Base-by-base conservation (phyloP, 2,888 invertebrate species). In the Carterocephalus palaemon region DNA sequence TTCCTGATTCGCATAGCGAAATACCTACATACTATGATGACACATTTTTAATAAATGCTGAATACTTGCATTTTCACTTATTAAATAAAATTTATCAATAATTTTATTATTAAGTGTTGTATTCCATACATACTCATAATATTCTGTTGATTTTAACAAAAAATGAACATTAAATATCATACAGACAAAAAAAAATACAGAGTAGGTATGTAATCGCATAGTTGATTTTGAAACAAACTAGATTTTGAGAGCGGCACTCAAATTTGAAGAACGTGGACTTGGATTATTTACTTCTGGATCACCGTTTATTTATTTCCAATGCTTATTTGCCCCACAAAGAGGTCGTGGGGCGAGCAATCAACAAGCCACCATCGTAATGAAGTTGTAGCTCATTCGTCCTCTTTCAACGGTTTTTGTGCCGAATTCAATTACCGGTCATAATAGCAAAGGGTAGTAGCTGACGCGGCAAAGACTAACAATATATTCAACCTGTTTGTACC, bases 401-500 rank as follows among this genome's bases (percentile, higher is more conserved):
- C 58, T 64, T 66, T 63, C 49, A 57, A 51, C 46, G 54, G 49
- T 72, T 79, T 77, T 79, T 79, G 53, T 72, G 48, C 31, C 46
- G 56, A 57, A 57, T 74, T 78, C 72, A 76, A 82, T 81, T 76
- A 74, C 67, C 53, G 56, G 63, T 66, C 49, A 67, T 72, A 78
- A 80, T 75, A 70, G 72, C 62, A 67, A 70, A 67, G 67, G 68
- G 65, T 74, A 62, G 60, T 53, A 57, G 64, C 56, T 62, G 62
- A 59, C 59, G 22, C 28, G 15, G 38, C 64, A 73, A 49, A 70
- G 69, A 75, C 47, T 63, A 64, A 40, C 23, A 49, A 20, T 9
- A 6, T 12, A 37, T 17, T 23, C 4, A 10, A 9, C n/a, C n/a
- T n/a, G 24, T 9, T 9, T 24, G 9, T 24, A 9, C 24, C 24